Evolutionary conservation across 2,113 vertebrate species (phyloP), one percentile per base, ranked within the genome.

Genomic region (Myiopsitta monachus): DNA sequence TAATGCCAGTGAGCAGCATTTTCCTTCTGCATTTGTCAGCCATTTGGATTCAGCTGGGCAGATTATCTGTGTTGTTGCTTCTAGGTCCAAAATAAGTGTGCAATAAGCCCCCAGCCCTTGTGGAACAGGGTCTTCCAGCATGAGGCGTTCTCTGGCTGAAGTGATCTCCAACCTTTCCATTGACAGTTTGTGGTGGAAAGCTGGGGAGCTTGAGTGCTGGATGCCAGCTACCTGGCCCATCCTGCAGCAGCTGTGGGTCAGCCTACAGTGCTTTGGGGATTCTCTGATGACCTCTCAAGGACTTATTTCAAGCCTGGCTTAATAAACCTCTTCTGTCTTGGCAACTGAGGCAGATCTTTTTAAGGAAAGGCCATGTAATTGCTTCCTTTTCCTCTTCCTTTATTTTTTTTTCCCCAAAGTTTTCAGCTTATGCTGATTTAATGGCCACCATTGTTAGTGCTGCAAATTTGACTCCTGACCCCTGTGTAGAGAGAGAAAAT

Each of bases 161-260:
- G 55, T 21, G n/a, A 14, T 67, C 69, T 78, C 61, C 46, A 38
- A 8, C 55, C 33, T 87, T 90, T 81, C 83, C 31, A 47, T 36
- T 30, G 24, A 18, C 33, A 57, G 39, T 0, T 54, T 6, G 41
- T 19, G 18, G 23, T 6, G 24, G 10, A 7, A 12, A 55, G 57
- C 3, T 5, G 85, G 33, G 68, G 28, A 69, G 63, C 64, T 78
- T 64, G 22, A 57, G 10, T 33, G 12, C 33, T 59, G 39, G 68
- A 26, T 92, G 91, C 86, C 86, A 96, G 66, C 72, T 94, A 68
- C 68, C 26, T 51, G 75, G 19, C n/a, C 1, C 2, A 19, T 66
- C 54, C 39, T 10, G 18, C 44, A 59, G 75, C 0, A 0, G 21
- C 70, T 93, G 62, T 74, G 26, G 90, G 49, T 0, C 0, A 83